Conservation (phyloP, 1,140 invertebrate genomes). For the Zophobas morio region DNA sequence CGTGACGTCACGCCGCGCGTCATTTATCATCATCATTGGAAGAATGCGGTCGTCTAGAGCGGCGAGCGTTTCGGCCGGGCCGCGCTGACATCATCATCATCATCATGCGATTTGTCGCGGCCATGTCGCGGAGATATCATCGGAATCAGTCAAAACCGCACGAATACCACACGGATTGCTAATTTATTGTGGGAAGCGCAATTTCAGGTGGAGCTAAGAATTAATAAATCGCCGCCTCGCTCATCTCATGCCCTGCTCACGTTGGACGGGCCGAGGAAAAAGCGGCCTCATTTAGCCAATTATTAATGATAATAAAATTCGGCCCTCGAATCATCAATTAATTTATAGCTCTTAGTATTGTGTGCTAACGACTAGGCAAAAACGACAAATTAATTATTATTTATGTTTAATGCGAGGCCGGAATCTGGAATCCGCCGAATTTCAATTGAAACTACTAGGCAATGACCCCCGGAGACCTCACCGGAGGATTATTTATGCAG, state of each 20-base stretch:
- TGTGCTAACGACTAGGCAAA: constrained; percentile 55
- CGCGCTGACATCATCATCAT: constrained; percentile 28
- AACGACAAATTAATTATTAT: constrained; percentile 42
- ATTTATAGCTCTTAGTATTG: constrained; percentile 58
- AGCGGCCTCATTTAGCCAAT: constrained; percentile 54
- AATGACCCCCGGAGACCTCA: constrained; percentile 42
- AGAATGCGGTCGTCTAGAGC: constrained; percentile 35
- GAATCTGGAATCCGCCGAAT: constrained; percentile 36
- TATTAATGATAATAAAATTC: constrained; percentile 60
- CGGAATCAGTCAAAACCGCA: constrained; percentile 9
- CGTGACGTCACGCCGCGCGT: constrained; percentile 51
- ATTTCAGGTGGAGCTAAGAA: constrained; percentile 34
- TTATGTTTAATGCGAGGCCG: constrained; percentile 42
- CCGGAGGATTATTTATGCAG: not conserved
- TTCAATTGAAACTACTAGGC: constrained; percentile 39
- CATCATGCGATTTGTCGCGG: constrained; percentile 20
- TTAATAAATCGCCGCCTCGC: constrained; percentile 45
- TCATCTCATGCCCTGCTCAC: constrained; percentile 44
- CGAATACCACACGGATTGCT: not conserved
- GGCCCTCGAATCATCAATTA: constrained; percentile 53
- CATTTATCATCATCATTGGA: constrained; percentile 38
- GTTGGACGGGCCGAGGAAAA: constrained; percentile 34
- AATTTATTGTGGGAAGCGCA: constrained; percentile 25
- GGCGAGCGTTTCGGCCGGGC: constrained; percentile 8
- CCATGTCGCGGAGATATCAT: constrained; percentile 2